These are phyloP conservation scores for Lepus americanus DNA, from an alignment of 2,113 vertebrate species.

Conservation along the genomic window DNA sequence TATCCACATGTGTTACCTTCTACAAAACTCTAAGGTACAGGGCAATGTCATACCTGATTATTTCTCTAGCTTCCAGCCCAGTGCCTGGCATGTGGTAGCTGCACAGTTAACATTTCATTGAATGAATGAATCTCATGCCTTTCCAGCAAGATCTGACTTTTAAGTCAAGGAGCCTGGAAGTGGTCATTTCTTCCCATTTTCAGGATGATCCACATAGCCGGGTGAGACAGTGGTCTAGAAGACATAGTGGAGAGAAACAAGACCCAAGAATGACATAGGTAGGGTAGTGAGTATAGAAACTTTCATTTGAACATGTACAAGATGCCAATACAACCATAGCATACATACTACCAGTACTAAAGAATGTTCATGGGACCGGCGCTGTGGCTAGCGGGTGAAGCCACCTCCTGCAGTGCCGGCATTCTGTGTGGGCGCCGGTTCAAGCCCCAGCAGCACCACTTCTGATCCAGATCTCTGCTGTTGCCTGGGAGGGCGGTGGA, in stretches of 20 bases:
- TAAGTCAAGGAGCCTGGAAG: background rate
- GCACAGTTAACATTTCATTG: background rate
- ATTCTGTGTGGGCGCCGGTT: too few species aligned
- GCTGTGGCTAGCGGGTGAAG: too few species aligned
- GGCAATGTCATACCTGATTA: background rate
- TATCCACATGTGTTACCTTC: background rate
- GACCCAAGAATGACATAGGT: background rate
- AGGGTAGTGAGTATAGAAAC: background rate
- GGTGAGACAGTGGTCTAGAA: background rate
- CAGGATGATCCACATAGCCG: background rate
- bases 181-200: background rate
- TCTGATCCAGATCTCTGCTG: too few species aligned
- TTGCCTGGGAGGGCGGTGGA: too few species aligned
- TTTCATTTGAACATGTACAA: constrained; percentile 23
- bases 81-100: background rate
- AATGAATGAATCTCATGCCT: background rate
- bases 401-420: too few species aligned
- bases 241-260: background rate
- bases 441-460: too few species aligned
- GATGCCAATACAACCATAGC: background rate
- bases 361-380: background rate
- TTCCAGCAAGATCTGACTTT: constrained; percentile 12
- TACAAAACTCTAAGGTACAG: background rate
- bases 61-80: constrained; percentile 24
- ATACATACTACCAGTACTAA: background rate